Evolutionary conservation across 2,888 invertebrate species (phyloP), one percentile per base, ranked within the genome.

Genomic region (Chrysodeixis includens): DNA sequence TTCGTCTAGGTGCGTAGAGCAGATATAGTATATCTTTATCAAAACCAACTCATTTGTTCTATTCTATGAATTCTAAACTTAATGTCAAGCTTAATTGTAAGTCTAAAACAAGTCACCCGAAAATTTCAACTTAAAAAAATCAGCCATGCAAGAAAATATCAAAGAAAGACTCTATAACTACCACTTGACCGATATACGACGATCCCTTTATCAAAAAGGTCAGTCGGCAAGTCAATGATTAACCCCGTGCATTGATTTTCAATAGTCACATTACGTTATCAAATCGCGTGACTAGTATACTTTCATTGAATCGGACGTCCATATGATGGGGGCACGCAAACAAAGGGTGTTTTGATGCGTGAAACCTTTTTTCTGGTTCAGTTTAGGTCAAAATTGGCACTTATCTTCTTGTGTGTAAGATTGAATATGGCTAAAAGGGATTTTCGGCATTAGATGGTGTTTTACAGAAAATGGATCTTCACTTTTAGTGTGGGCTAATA

Each of bases 231-330:
- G 74, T 74, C 74, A 70, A 80, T 76, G 30, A 65, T 80, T 78
- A 69, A 78, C 75, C 81, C 56, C 56, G 58, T 20, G 63, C 78
- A 81, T 80, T 75, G 78, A 74, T 78, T 80, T 78, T 72, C 81
- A 74, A 78, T 71, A 70, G 62, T 57, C 64, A 68, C 66, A 78
- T 80, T 72, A 78, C 49, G 62, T 63, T 79, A 80, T 80, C 78
- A 70, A 4, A 60, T 81, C 62, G 79, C 79, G 79, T 79, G 79
- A 75, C 75, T 64, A 22, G 14, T 10, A 53, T 20, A 66, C 66
- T 65, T 68, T 75, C 63, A 78, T 73, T 67, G 79, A 72, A 74
- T 55, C 56, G 46, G 54, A 66, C 67, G 30, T 63, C 56, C 65
- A 68, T 71, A 78, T 78, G 68, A 66, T 63, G 58, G 26, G 66